A percentile compares a stretch with the other conserved stretches of the same genome.
These are phyloP conservation scores for Diorhabda carinulata DNA, from an alignment of 1,140 invertebrate genomes.

Conservation along the genomic window DNA sequence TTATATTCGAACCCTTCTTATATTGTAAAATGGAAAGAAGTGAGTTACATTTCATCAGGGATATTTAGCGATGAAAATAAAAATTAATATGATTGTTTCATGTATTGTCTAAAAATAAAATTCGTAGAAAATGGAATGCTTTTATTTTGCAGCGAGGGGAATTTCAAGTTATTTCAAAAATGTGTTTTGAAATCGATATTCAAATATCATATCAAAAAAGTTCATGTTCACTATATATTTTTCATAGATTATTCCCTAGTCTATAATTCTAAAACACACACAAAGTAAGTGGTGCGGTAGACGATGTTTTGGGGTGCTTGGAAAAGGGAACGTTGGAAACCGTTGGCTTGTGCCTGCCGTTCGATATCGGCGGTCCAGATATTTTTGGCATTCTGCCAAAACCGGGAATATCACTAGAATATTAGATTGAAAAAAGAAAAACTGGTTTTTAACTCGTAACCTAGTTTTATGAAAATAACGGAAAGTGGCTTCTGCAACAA, in stretches of 20 bases:
- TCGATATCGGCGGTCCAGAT: slow-evolving; percentile 1
- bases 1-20: too few relatives aligned
- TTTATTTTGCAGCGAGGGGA: too few relatives aligned
- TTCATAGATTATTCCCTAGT: background rate
- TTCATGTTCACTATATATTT: too few relatives aligned
- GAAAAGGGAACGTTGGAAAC: background rate
- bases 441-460: slow-evolving; percentile 1
- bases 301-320: background rate
- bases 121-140: too few relatives aligned
- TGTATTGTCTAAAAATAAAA: too few relatives aligned
- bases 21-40: too few relatives aligned
- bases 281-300: background rate
- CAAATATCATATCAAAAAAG: too few relatives aligned
- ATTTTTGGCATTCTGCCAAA: background rate
- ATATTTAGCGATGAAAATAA: too few relatives aligned
- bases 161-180: too few relatives aligned
- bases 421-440: background rate
- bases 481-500: background rate
- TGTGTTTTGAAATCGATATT: too few relatives aligned
- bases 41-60: too few relatives aligned
- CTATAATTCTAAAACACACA: background rate
- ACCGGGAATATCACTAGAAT: background rate
- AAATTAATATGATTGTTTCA: too few relatives aligned
- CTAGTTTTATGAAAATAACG: background rate
- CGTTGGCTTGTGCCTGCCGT: background rate